A percentile compares a stretch with the other conserved stretches of the same genome.
Conservation (phyloP, 2,888 invertebrate genomes). For the Rhogogaster chlorosoma region DNA sequence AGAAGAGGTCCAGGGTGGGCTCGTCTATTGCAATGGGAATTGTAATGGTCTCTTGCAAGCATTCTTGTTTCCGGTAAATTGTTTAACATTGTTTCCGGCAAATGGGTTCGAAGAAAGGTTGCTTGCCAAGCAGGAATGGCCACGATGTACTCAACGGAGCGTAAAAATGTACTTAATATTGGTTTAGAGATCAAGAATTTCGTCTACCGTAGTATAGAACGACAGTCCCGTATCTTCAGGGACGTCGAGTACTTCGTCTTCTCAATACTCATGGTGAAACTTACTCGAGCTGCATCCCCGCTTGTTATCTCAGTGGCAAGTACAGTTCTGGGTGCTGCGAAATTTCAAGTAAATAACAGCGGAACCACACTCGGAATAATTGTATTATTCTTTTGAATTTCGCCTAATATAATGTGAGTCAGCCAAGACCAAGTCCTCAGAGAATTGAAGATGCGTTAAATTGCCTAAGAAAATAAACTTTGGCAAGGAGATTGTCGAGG, state of each 20-base stretch:
- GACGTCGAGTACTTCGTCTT: background rate
- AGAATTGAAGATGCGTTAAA: conserved; percentile 30
- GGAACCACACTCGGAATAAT: background rate
- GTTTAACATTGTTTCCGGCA: conserved; percentile 50
- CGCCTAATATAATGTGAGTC: background rate
- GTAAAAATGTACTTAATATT: conserved; percentile 46
- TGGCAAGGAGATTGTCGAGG: background rate
- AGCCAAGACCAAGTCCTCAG: background rate
- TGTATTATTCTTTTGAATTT: conserved; percentile 1
- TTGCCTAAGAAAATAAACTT: conserved; percentile 16
- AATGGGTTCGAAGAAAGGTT: conserved; percentile 35
- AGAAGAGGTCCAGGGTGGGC: conserved; percentile 25
- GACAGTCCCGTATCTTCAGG: background rate
- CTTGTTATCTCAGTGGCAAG: background rate
- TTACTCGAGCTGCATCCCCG: background rate
- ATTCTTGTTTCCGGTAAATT: conserved; percentile 48
- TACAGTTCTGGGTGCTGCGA: background rate
- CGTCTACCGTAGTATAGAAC: background rate
- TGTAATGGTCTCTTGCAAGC: conserved; percentile 44
- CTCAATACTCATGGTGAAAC: background rate
- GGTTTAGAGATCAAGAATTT: conserved; percentile 35
- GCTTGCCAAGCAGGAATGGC: conserved; percentile 24
- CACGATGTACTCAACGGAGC: conserved; percentile 22
- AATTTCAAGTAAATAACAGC: background rate
- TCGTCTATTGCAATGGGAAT: conserved; percentile 47